Conservation (phyloP, 1,140 invertebrate genomes). For the Neotoxoptera formosana region DNA sequence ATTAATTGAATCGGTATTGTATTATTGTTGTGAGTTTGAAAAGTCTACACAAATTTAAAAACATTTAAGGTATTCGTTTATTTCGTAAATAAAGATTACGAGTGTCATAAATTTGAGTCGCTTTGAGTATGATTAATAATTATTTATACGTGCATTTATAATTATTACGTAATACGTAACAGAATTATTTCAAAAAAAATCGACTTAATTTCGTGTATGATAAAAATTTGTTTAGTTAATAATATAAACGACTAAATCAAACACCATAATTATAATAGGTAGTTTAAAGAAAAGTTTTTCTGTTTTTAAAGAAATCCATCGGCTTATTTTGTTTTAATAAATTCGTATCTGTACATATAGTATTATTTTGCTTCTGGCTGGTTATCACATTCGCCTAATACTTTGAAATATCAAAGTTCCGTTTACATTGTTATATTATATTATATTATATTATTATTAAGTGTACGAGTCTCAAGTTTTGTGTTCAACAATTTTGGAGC, state of each 20-base stretch:
- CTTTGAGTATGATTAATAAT: too few species aligned
- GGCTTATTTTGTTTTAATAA: neutral
- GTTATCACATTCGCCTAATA: slow-evolving; percentile 15
- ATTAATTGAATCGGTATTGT: neutral
- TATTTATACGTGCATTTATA: too few species aligned
- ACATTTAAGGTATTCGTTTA: neutral
- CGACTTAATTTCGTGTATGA: neutral
- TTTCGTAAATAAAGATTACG: neutral
- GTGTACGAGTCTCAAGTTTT: neutral
- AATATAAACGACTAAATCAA: neutral
- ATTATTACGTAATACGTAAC: neutral
- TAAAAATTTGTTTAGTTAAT: neutral
- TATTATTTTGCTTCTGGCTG: neutral
- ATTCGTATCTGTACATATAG: neutral
- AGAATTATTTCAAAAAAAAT: neutral
- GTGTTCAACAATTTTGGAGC: neutral
- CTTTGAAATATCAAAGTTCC: slow-evolving; percentile 4
- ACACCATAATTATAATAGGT: too few species aligned
- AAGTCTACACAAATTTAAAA: neutral
- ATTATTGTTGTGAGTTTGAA: neutral
- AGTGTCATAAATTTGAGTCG: neutral
- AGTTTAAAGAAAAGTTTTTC: neutral
- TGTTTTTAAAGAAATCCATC: neutral
- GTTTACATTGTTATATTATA: neutral
- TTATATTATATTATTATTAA: too few species aligned